A percentile compares a stretch with the other conserved stretches of the same genome.
phyloP scores from a whole-genome alignment of 2,797 vertebrate species.

The Margarornis squamiger region DNA sequence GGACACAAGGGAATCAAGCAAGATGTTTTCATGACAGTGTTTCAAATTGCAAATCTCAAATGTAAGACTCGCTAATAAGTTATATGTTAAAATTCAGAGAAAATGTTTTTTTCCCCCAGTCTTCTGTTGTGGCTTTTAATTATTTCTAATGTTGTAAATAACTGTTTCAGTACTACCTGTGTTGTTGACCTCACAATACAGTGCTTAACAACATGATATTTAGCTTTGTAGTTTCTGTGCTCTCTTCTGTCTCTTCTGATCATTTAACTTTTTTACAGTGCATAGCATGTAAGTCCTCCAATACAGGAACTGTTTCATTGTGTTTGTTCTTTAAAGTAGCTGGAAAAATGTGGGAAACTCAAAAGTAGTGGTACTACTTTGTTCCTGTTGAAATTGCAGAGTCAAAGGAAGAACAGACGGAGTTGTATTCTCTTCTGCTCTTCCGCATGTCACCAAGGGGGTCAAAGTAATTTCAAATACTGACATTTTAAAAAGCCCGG shows the following conservation, averaged over 20 bases:
- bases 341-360: background rate
- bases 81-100: background rate
- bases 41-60: background rate
- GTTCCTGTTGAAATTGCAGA: background rate
- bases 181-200: background rate
- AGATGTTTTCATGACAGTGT: background rate
- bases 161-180: background rate
- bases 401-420: background rate
- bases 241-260: background rate
- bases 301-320: background rate
- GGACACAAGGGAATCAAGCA: slow-evolving; percentile 28
- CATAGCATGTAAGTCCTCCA: background rate
- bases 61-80: background rate
- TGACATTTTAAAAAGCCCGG: background rate
- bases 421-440: background rate
- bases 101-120: background rate
- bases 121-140: background rate
- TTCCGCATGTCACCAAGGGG: accelerated
- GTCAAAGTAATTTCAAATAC: background rate
- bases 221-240: background rate
- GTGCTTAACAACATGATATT: background rate
- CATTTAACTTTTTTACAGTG: background rate
- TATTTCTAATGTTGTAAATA: background rate
- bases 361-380: background rate
- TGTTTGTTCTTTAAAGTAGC: background rate